These are phyloP conservation scores for Xiphorhynchus erythropygius DNA, from an alignment of 2,797 vertebrate species.

Conservation along the genomic window DNA sequence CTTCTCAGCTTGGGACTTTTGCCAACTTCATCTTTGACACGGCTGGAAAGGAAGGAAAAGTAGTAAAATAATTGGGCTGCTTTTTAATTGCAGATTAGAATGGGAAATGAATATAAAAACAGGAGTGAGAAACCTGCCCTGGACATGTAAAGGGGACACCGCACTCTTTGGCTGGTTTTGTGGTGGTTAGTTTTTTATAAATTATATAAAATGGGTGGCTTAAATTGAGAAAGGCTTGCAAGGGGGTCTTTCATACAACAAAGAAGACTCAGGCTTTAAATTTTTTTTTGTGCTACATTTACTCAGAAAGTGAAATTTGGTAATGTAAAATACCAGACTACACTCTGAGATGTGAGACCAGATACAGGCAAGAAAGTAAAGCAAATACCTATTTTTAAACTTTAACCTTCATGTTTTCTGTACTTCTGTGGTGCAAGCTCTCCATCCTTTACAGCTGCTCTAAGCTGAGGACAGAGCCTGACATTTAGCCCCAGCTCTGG, in stretches of 20 bases:
- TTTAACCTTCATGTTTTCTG: background rate
- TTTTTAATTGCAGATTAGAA: conserved; percentile 34
- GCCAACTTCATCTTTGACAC: conserved; percentile 39
- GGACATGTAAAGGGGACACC: background rate
- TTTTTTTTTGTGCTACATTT: background rate
- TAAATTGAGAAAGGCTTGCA: background rate
- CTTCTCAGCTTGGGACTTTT: background rate
- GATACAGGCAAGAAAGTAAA: background rate
- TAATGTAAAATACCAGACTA: background rate
- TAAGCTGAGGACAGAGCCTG: background rate
- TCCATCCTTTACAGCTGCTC: background rate
- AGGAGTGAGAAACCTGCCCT: background rate
- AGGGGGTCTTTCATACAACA: background rate
- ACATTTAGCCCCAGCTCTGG: background rate
- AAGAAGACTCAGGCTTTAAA: background rate
- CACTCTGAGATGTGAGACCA: background rate
- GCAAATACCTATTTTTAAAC: background rate
- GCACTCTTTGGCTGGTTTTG: background rate
- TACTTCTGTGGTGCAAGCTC: background rate
- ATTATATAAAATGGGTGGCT: background rate
- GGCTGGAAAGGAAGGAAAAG: conserved; percentile 47
- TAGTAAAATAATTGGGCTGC: background rate
- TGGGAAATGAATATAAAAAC: conserved; percentile 16
- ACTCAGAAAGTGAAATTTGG: background rate
- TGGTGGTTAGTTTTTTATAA: background rate